Evolutionary conservation across 2,113 vertebrate genomes (phyloP).

Genomic region (Motacilla tschutschensis): DNA sequence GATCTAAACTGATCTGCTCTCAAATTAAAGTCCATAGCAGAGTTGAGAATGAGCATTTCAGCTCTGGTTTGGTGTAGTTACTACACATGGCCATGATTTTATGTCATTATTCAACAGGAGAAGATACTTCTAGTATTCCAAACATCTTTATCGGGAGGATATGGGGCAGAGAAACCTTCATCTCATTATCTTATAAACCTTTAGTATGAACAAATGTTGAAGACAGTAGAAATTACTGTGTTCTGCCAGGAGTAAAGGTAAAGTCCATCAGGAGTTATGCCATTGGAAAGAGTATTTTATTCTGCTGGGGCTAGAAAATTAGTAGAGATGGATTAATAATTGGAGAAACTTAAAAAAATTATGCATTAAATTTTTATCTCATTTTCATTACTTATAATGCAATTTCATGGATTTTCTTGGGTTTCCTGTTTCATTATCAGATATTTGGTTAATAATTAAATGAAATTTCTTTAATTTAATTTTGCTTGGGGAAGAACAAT

Average conservation of each 20-base stretch:
- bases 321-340: not conserved
- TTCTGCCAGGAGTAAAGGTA: not conserved
- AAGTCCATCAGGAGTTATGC: not conserved
- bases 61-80: not conserved
- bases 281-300: not conserved
- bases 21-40: not conserved
- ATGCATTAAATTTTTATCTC: not conserved
- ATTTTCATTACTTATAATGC: not conserved
- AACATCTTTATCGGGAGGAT: not conserved
- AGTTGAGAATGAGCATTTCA: not conserved
- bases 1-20: not conserved
- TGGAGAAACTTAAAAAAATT: not conserved
- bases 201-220: not conserved
- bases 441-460: not conserved
- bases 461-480: not conserved
- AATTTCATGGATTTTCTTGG: not conserved
- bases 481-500: not conserved
- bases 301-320: not conserved
- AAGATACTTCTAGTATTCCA: not conserved
- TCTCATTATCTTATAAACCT: not conserved
- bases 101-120: not conserved
- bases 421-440: not conserved
- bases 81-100: not conserved
- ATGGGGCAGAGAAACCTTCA: not conserved
- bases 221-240: not conserved